Evolutionary conservation across 1,140 invertebrate genomes (phyloP), one percentile per base, ranked within the genome.

Genomic region (Euwallacea fornicatus): DNA sequence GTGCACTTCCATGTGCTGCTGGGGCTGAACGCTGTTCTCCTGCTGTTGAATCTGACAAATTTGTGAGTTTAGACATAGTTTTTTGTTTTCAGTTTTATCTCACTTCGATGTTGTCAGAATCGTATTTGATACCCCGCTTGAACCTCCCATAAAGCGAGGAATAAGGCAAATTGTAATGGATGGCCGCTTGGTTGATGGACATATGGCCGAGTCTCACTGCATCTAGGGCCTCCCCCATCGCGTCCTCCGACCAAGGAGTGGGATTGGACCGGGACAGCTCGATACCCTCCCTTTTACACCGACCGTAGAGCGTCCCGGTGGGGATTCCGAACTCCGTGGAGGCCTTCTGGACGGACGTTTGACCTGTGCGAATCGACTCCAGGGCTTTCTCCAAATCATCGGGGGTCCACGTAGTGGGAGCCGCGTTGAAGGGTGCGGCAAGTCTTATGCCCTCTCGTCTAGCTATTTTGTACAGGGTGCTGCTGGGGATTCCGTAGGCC

Each of bases 161-260:
- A 80, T 95, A 95, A 33, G 93, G 93, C 75, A 95, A 83, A 83
- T 95, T 95, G 80, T 90, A 95, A 78, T 95, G 93, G 73, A 95
- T 95, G n/a, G 93, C 92, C 59, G 93, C 93, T 83, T 95, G 93
- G 83, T 95, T 96, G 76, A 96, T 95, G 72, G 92, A 94, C 93
- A 96, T 94, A 77, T 94, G 92, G 16, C 93, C 93, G 72, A 93
- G 85, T 91, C 91, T 90, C 63, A 95, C 92, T 73, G 93, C 91
- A 81, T 94, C 93, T 54, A 95, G 83, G 47, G 93, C 93, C 81
- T 94, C 91, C 8, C 89, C 90, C 93, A 95, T 94, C 33, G 92
- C 92, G 79, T 92, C 91, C 78, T 95, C 93, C 53, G 92, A 93
- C 93, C 93, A 95, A 6, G 93, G 93, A 21, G 92, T 93, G 46